Base-by-base conservation (phyloP, 2,113 vertebrate species). In the Gopherus flavomarginatus region DNA sequence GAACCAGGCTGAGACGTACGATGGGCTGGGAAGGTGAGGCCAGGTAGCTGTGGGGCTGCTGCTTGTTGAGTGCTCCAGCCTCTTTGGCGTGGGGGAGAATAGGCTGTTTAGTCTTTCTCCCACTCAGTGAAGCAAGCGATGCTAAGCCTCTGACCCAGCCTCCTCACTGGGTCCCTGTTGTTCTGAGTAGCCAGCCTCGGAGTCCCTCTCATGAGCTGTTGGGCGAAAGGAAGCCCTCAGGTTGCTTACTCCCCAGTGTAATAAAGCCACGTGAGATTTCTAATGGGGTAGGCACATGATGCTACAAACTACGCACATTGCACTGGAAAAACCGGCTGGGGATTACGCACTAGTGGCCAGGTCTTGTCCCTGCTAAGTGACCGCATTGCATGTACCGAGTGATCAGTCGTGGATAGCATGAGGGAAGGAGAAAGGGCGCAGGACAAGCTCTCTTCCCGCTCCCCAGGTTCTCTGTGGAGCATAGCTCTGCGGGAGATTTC, bases 291-390 rank as follows among this genome's bases (percentile, higher is more conserved):
- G 14, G 65, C 35, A n/a, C 65, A 9, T 22, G n/a, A 9, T 22
- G 35, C n/a, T 72, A 17, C 17, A 42, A 22, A n/a, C 8, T 10
- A n/a, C n/a, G 1, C n/a, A 21, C n/a, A 5, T 19, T 42, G 69
- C n/a, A 19, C n/a, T 21, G 69, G 69, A 72, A 21, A 38, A n/a
- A 21, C 69, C 11, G 10, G 19, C 21, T 11, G 8, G 69, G n/a
- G 21, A 5, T 72, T 38, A 5, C 1, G 3, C 19, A 2, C 19
- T 38, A 21, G 2, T 4, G 35, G 17, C n/a, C 69, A 21, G 35
- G n/a, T 16, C 69, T 38, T 38, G 69, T n/a, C n/a, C n/a, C n/a
- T 56, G 54, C 54, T 56, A 11, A 26, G 54, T 56, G 10, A 24
- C 24, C 54, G 4, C 54, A 26, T 56, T 11, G 54, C 54, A 56